Percentiles rank a stretch among this genome's conserved stretches.
Conservation (phyloP, 2,888 invertebrate species). For the Ethmia dodecea region DNA sequence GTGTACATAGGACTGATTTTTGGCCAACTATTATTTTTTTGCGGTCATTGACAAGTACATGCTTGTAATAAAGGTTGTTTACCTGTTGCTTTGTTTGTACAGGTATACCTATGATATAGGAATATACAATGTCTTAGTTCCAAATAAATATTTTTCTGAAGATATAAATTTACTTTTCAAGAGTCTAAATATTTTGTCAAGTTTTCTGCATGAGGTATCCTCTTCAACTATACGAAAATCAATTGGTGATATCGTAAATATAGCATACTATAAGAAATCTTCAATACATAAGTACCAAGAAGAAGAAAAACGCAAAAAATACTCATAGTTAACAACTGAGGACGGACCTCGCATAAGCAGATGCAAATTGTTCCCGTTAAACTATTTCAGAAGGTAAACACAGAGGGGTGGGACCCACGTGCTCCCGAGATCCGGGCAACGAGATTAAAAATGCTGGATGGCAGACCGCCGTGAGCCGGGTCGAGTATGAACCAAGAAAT, state of each 20-base stretch:
- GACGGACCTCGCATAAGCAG: constrained; percentile 71
- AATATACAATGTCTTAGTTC: too few relatives aligned
- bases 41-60: too few relatives aligned
- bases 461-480: constrained; percentile 58
- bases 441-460: constrained; percentile 76
- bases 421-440: constrained; percentile 64
- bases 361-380: constrained; percentile 77
- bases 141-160: too few relatives aligned
- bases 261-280: too few relatives aligned
- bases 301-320: constrained; percentile 32
- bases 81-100: neutral
- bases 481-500: constrained; percentile 55
- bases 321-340: constrained; percentile 69
- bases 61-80: neutral
- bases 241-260: too few relatives aligned
- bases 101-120: too few relatives aligned
- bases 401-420: constrained; percentile 64
- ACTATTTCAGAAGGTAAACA: constrained; percentile 78
- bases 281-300: too few relatives aligned
- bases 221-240: too few relatives aligned
- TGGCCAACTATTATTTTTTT: constrained; percentile 25
- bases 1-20: constrained; percentile 54
- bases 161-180: too few relatives aligned
- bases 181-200: too few relatives aligned
- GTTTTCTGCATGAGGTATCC: too few relatives aligned